Conservation (phyloP, 2,113 vertebrate genomes). For the Hystrix brachyura region DNA sequence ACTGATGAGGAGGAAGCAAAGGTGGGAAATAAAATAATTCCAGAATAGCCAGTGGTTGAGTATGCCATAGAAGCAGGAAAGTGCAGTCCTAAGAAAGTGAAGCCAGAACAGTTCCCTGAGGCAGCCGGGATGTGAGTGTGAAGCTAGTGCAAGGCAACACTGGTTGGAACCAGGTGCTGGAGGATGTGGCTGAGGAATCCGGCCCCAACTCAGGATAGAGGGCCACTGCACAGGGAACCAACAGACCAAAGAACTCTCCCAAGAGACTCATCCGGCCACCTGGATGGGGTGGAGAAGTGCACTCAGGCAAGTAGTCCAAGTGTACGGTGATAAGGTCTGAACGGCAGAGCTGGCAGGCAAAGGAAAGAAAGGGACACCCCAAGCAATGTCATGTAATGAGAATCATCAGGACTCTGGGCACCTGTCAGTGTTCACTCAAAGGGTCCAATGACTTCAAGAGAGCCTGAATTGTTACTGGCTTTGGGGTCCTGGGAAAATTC, state of each 20-base stretch:
- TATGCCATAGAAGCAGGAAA: neutral
- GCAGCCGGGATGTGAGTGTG: neutral
- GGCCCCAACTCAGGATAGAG: neutral
- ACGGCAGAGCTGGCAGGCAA: neutral
- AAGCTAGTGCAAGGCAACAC: neutral
- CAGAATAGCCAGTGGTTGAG: neutral
- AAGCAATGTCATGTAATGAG: neutral
- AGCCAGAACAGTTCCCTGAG: neutral
- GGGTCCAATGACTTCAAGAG: neutral
- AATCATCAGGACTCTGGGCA: neutral
- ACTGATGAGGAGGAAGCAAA: neutral
- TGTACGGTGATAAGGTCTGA: neutral
- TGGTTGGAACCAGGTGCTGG: neutral
- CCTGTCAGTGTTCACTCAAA: neutral
- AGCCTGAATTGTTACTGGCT: neutral
- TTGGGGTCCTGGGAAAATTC: neutral
- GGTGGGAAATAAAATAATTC: neutral
- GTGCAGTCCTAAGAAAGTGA: neutral
- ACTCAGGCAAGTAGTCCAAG: neutral
- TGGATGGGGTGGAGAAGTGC: neutral
- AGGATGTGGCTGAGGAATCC: neutral
- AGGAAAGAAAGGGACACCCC: neutral
- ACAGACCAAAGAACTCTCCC: neutral
- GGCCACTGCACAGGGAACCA: neutral
- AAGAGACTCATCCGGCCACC: neutral